Evolutionary conservation across 2,797 vertebrate species (phyloP), one percentile per base, ranked within the genome.

Genomic region (Limnodromus scolopaceus): DNA sequence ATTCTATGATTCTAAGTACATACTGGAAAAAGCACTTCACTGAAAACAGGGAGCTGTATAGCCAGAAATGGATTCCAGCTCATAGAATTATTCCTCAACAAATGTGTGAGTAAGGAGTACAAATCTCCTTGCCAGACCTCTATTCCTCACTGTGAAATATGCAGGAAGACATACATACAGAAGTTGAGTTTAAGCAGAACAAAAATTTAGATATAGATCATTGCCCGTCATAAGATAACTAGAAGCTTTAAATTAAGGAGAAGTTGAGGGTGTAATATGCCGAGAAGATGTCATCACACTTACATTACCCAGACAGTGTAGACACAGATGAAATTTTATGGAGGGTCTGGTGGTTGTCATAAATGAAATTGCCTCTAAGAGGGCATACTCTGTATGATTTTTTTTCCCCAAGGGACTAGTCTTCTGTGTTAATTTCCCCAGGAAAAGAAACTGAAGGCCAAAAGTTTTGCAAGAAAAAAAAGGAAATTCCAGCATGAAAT

Each of bases 201-300:
- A 88, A 83, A 93, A 83, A 49, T n/a, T 58, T 74, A 38, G 46
- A 68, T 63, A 41, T 14, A 77, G 18, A 63, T 68, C 16, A 74
- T 74, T 92, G 32, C 10, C 53, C 70, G 91, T 92, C 45, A 30
- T 95, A 89, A 85, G 63, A 48, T 76, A 94, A 83, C 27, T 32
- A 83, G 60, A 92, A 91, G 13, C 5, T 69, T 70, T 89, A 89
- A 87, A 92, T 85, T 87, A 91, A 84, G 63, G 23, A 68, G 72
- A 60, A 57, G 15, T 5, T 88, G 55, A 92, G 32, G 8, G 14
- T 55, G 25, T 41, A 93, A 79, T 41, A 25, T 60, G 39, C 14
- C 63, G 74, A 76, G 27, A 84, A 75, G 49, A 66, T 69, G 65
- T 76, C 76, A 84, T 86, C 54, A 43, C 15, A 55, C 25, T 92